Conservation (phyloP, 2,888 invertebrate species). For the Synergus itoensis region DNA sequence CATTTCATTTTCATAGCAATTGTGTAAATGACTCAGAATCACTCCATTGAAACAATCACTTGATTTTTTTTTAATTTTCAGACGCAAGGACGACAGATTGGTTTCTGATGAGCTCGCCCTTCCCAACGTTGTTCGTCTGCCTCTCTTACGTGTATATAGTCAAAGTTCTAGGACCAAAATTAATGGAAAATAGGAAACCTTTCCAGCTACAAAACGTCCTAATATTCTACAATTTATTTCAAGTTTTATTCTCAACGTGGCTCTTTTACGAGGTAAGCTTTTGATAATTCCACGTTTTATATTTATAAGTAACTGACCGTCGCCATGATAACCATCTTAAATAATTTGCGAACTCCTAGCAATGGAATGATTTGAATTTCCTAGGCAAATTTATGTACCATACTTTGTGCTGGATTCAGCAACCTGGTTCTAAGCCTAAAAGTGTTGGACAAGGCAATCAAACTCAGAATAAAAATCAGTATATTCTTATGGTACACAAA, state of each 20-base stretch:
- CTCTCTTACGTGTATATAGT: conserved; percentile 93
- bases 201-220: conserved; percentile 88
- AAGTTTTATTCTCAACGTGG: conserved; percentile 95
- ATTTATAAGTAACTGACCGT: neutral
- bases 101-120: conserved; percentile 96
- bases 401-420: neutral
- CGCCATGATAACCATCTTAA: neutral
- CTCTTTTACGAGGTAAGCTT: conserved; percentile 92
- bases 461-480: neutral
- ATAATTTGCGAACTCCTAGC: neutral
- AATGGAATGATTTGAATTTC: neutral
- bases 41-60: neutral
- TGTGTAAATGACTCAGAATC: neutral
- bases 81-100: conserved; percentile 94
- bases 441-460: neutral
- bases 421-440: neutral
- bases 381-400: neutral
- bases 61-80: conserved; percentile 75
- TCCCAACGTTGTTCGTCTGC: conserved; percentile 94
- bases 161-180: conserved; percentile 91
- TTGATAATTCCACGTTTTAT: neutral
- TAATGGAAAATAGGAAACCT: conserved; percentile 96
- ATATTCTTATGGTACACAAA: neutral
- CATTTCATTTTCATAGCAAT: neutral
- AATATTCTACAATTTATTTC: conserved; percentile 90